These are phyloP conservation scores for Drosophila willistoni DNA, from an alignment of 1,140 invertebrate species.

Conservation along the genomic window DNA sequence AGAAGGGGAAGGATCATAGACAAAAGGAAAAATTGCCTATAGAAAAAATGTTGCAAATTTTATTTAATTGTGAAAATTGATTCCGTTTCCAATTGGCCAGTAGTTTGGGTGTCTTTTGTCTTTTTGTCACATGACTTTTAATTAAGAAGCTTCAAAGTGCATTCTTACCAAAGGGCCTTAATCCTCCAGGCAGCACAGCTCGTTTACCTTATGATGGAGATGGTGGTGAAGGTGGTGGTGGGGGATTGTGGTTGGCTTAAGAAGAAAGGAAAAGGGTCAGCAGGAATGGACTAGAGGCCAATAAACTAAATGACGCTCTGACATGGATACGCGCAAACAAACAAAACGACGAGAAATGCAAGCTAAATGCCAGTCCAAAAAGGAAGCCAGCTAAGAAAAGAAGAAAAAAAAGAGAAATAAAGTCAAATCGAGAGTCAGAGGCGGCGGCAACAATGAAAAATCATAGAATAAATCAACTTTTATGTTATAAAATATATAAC, in stretches of 20 bases:
- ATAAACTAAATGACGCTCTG: conserved; percentile 2
- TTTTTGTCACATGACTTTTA: background rate
- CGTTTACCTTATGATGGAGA: background rate
- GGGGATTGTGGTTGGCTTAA: background rate
- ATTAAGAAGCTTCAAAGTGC: conserved; percentile 9
- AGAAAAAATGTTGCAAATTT: conserved; percentile 5
- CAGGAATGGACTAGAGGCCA: background rate
- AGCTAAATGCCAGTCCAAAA: background rate
- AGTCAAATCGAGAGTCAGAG: background rate
- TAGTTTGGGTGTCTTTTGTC: background rate
- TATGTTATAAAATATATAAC: background rate
- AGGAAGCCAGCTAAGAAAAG: background rate
- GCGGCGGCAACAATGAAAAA: background rate
- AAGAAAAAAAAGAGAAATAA: too few species aligned
- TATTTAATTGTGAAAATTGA: conserved; percentile 5
- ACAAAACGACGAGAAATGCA: background rate
- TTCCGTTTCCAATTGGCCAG: background rate
- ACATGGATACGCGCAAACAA: conserved; percentile 2
- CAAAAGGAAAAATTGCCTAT: conserved; percentile 31
- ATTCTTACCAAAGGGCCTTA: background rate
- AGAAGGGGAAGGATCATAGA: background rate
- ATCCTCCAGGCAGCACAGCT: background rate
- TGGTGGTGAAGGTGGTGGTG: too few species aligned
- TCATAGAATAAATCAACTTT: background rate
- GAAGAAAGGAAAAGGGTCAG: background rate